Evolutionary conservation across 2,888 invertebrate genomes (phyloP).

Genomic region (Strigamia crassipes): DNA sequence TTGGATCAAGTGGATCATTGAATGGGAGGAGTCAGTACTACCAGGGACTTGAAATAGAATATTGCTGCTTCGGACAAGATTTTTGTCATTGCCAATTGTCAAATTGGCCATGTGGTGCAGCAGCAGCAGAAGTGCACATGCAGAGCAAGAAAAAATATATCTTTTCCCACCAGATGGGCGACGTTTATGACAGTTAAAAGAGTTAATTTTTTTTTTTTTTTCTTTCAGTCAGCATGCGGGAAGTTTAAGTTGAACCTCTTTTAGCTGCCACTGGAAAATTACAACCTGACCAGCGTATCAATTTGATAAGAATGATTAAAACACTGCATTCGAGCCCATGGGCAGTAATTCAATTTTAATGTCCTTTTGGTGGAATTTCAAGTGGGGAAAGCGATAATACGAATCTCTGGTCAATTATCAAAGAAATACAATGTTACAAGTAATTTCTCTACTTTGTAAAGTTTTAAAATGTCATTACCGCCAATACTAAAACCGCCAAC

Average conservation of each 20-base stretch:
- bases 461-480: too few species aligned
- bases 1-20: slow-evolving; percentile 42
- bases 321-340: too few species aligned
- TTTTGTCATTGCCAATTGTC: slow-evolving; percentile 25
- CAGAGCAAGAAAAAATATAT: background rate
- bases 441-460: too few species aligned
- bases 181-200: background rate
- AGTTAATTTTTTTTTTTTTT: background rate
- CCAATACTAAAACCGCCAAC: too few species aligned
- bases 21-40: slow-evolving; percentile 35
- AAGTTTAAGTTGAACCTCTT: background rate
- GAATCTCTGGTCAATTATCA: too few species aligned
- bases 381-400: too few species aligned
- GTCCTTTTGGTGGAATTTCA: too few species aligned
- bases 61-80: slow-evolving; percentile 37
- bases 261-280: slow-evolving; percentile 23
- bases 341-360: too few species aligned
- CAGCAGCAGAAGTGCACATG: background rate
- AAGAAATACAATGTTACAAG: too few species aligned
- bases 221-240: background rate
- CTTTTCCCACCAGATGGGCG: slow-evolving; percentile 23
- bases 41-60: slow-evolving; percentile 35
- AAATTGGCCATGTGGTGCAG: slow-evolving; percentile 23
- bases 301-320: slow-evolving; percentile 26
- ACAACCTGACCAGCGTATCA: slow-evolving; percentile 8